Evolutionary conservation across 1,140 invertebrate genomes (phyloP), one percentile per base, ranked within the genome.

Genomic region (Hyposmocoma kahamanoa): DNA sequence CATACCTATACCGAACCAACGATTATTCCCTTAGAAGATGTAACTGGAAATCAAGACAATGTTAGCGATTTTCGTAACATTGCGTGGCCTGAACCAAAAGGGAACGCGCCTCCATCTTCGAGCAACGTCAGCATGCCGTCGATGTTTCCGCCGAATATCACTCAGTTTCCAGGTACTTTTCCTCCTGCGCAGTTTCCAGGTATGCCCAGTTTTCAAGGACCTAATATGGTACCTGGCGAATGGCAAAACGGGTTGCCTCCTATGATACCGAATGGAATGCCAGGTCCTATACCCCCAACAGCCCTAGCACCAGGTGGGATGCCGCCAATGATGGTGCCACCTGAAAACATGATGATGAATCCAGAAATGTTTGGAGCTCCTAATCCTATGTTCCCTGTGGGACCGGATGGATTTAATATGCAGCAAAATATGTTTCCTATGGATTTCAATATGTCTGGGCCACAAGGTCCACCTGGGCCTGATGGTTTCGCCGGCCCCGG

Each of bases 11-110:
- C 89, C 1, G 94, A 96, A 67, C 92, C 95, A 1, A 91, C 92
- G 55, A 85, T 90, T 5, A 97, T 98, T 83, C 96, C 96, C 3
- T 81, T 97, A 42, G 95, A 97, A 55, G 96, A 97, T 87, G 88
- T 95, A 0, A 92, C 92, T 0, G 94, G 93, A 1, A 93, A 92
- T 68, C 90, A 91, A 32, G 94, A 94, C 60, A 94, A 91, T 54
- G 89, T 95, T 17, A 93, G 91, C 61, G 93, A 95, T 67, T 93
- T 92, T 63, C 90, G 91, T 53, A 86, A 86, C 36, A 88, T 91
- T 61, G 89, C 92, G 1, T 96, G 94, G 94, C 94, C 94, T 1
- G 93, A 95, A 68, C 94, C 94, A 0, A 94, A 94, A 67, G 90
- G 88, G 17, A 87, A 81, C 49, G 84, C 84, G 8, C 87, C 88